Conservation (phyloP, 2,113 vertebrate species). For the Pongo abelii region DNA sequence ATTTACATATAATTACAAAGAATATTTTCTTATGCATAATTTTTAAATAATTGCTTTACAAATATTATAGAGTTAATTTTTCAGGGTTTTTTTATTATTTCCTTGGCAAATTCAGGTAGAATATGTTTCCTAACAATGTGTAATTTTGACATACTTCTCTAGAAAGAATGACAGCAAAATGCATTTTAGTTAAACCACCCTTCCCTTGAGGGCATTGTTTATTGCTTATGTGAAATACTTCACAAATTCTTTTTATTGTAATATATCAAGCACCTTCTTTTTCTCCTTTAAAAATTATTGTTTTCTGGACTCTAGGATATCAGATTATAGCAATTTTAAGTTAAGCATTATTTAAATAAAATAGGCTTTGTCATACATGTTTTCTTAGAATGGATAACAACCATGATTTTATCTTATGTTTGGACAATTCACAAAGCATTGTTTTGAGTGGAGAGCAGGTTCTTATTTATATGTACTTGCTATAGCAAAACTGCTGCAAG, state of each 20-base stretch:
- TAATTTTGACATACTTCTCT: not conserved
- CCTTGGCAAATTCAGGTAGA: not conserved
- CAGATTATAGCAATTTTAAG: not conserved
- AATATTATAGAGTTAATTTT: not conserved
- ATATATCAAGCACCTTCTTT: not conserved
- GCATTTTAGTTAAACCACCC: not conserved
- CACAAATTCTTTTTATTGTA: not conserved
- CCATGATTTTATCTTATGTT: not conserved
- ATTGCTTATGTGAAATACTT: not conserved
- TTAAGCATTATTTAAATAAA: conserved; percentile 40
- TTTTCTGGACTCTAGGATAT: not conserved
- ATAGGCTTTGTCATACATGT: not conserved
- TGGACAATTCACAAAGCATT: conserved; percentile 22
- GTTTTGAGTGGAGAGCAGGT: not conserved
- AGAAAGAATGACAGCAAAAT: not conserved
- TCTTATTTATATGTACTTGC: not conserved
- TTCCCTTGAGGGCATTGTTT: not conserved
- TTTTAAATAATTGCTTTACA: not conserved
- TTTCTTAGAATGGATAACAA: not conserved
- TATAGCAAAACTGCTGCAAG: conserved; percentile 3
- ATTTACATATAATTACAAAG: not conserved
- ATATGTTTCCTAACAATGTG: not conserved
- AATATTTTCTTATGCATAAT: not conserved
- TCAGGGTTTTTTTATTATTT: not conserved
- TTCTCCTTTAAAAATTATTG: not conserved